A percentile compares a stretch with the other conserved stretches of the same genome.
These are phyloP conservation scores for Invenusta paracnida DNA, from an alignment of 2,888 invertebrate genomes.

Conservation along the genomic window DNA sequence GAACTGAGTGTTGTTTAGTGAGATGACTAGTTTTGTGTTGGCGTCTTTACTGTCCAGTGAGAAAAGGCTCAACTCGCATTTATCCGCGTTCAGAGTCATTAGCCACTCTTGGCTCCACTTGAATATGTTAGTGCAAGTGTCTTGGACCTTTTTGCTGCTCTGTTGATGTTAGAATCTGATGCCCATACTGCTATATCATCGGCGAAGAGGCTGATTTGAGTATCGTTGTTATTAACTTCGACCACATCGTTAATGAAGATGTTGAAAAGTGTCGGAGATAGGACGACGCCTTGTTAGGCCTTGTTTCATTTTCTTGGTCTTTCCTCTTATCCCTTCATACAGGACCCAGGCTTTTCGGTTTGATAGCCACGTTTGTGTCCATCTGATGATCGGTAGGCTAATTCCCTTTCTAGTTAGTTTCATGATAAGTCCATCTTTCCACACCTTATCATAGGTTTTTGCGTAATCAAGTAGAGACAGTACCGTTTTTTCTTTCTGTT, in stretches of 20 bases:
- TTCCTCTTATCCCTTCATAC: too few species aligned
- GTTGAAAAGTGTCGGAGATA: not conserved
- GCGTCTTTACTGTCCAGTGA: too few species aligned
- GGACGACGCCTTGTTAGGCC: too few species aligned
- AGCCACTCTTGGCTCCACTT: too few species aligned
- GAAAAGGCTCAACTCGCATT: too few species aligned
- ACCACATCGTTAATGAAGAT: not conserved
- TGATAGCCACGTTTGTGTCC: not conserved
- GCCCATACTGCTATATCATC: not conserved
- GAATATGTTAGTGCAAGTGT: too few species aligned
- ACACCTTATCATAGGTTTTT: not conserved
- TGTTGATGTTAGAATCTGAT: too few species aligned
- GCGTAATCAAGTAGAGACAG: not conserved
- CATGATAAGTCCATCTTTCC: not conserved
- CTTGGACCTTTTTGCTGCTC: too few species aligned
- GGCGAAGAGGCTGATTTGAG: not conserved
- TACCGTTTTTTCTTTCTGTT: not conserved
- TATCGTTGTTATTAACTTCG: not conserved
- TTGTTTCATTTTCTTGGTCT: too few species aligned
- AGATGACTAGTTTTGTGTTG: too few species aligned
- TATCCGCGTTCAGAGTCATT: too few species aligned
- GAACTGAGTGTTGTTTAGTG: too few species aligned
- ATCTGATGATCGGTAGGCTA: not conserved
- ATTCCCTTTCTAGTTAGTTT: not conserved
- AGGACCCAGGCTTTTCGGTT: not conserved